Percentiles rank a stretch among this genome's conserved stretches.
Evolutionary conservation across 2,113 vertebrate genomes (phyloP).

Genomic region (Chauna torquata): DNA sequence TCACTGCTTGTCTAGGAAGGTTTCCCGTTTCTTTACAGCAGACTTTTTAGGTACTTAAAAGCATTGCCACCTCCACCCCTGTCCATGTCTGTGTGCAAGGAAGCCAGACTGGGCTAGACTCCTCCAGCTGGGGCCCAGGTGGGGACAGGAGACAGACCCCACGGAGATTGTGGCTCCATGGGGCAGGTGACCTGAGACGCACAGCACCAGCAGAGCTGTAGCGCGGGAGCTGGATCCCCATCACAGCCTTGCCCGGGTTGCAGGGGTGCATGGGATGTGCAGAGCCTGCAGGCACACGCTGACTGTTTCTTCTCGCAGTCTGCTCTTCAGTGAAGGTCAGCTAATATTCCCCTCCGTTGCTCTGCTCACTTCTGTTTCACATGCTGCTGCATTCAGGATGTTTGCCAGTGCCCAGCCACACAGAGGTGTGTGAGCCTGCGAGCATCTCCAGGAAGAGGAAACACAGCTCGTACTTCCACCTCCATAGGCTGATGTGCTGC

Average conservation of each 20-base stretch:
- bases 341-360: neutral
- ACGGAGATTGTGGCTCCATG: neutral
- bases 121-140: neutral
- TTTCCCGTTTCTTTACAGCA: neutral
- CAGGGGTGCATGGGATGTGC: neutral
- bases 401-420: neutral
- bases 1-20: accelerated
- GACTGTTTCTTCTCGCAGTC: neutral
- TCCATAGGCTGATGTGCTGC: neutral
- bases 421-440: neutral
- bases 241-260: neutral
- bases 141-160: neutral
- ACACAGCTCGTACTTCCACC: neutral
- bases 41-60: neutral
- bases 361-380: neutral
- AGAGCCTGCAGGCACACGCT: neutral
- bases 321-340: neutral
- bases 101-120: neutral
- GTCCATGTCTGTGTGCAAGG: neutral
- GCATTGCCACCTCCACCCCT: neutral
- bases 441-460: neutral
- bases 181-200: accelerated
- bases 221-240: accelerated
- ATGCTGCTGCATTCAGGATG: neutral
- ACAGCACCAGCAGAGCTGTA: accelerated